These are phyloP conservation scores for Charaxes varanes DNA, from an alignment of 1,140 invertebrate genomes.

Conservation along the genomic window DNA sequence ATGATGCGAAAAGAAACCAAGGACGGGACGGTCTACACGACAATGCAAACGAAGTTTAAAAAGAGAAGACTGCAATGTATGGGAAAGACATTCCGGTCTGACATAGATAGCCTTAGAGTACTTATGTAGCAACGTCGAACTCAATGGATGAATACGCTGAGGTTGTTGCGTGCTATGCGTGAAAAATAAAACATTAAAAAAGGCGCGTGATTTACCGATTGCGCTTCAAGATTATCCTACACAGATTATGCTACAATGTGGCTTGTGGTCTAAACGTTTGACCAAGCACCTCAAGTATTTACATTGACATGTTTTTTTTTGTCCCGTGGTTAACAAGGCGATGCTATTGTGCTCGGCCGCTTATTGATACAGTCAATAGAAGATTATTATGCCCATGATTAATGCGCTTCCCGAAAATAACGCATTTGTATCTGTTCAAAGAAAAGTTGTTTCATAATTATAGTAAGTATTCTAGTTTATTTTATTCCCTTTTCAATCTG, in stretches of 20 bases:
- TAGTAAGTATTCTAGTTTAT: no score
- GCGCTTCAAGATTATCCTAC: constrained; percentile 11
- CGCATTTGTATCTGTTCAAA: constrained; percentile 14
- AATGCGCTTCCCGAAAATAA: constrained; percentile 29
- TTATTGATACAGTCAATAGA: constrained; percentile 63
- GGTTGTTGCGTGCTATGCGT: constrained; percentile 10
- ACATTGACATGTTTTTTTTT: constrained; percentile 67
- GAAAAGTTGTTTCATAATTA: constrained; percentile 21
- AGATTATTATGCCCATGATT: constrained; percentile 53
- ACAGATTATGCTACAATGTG: constrained; percentile 29
- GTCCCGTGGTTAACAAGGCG: constrained; percentile 54
- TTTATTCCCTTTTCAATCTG: no score
- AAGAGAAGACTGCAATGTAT: constrained; percentile 29
- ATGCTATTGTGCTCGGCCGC: constrained; percentile 47
- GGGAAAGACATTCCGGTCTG: constrained; percentile 34
- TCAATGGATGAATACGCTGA: constrained; percentile 11
- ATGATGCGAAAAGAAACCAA: constrained; percentile 43
- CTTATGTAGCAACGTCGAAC: constrained; percentile 26
- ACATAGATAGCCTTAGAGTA: constrained; percentile 36
- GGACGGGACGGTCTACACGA: constrained; percentile 45
- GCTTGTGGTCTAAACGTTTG: constrained; percentile 35
- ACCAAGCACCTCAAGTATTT: constrained; percentile 45
- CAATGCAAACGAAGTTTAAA: constrained; percentile 46
- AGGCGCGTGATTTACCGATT: constrained; percentile 22
- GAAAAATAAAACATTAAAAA: constrained; percentile 15